Conservation (phyloP, 2,888 invertebrate genomes). For the Ochropacha duplaris region DNA sequence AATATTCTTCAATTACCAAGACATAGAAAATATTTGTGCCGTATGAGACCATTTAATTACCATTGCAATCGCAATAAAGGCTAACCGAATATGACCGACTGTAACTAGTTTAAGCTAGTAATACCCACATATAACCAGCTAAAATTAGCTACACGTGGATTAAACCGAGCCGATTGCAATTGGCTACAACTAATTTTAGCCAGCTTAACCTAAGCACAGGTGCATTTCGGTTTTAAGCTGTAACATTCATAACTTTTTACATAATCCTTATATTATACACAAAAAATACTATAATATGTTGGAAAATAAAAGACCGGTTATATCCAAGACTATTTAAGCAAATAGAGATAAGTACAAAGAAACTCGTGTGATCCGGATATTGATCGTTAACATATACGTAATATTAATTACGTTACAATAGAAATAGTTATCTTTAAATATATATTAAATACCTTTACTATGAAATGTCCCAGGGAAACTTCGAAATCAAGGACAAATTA, state of each 20-base stretch:
- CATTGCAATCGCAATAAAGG: background rate
- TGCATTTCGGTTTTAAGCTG: background rate
- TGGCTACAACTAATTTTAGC: background rate
- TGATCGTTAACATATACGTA: too few species aligned
- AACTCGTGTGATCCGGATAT: too few species aligned
- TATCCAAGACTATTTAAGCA: too few species aligned
- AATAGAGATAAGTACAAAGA: too few species aligned
- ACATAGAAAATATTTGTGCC: too few species aligned
- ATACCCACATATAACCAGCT: background rate
- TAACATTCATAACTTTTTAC: background rate
- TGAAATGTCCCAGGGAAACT: too few species aligned
- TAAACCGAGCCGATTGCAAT: background rate
- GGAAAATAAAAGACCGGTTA: too few species aligned
- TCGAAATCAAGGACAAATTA: background rate
- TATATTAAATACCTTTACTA: too few species aligned
- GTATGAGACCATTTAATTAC: background rate
- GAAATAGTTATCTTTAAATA: too few species aligned
- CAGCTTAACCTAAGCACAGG: background rate
- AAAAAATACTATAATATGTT: background rate
- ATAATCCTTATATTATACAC: background rate
- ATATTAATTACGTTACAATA: too few species aligned
- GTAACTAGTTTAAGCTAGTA: background rate
- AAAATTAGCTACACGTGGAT: background rate
- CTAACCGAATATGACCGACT: background rate
- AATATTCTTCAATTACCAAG: too few species aligned